Percentiles rank a stretch among this genome's conserved stretches.
phyloP scores from a whole-genome alignment of 2,888 invertebrate genomes.

The Galerucella calmariensis region DNA sequence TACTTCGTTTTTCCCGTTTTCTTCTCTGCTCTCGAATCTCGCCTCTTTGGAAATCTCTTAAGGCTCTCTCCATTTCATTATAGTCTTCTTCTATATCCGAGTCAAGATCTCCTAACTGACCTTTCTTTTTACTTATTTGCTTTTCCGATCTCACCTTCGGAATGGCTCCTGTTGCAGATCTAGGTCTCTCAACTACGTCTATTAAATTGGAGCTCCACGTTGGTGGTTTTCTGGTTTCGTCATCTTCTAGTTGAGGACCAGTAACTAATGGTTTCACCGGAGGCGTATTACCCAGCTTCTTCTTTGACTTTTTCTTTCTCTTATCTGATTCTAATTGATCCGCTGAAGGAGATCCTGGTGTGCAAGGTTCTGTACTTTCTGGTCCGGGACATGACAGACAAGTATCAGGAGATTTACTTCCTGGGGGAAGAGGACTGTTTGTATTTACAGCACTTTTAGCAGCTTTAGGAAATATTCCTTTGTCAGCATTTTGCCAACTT shows the following conservation, averaged over 20 bases:
- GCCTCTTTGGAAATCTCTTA: conserved; percentile 31
- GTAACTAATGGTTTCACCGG: conserved; percentile 54
- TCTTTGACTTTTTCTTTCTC: conserved; percentile 32
- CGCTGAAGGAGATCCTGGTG: conserved; percentile 10
- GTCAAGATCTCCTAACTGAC: conserved; percentile 6
- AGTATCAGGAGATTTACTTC: conserved; percentile 24
- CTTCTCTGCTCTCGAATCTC: conserved; percentile 18
- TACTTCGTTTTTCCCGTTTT: conserved; percentile 4
- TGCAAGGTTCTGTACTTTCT: conserved; percentile 21
- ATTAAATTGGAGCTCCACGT: conserved; percentile 63
- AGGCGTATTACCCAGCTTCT: conserved; percentile 49
- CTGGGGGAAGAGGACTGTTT: conserved; percentile 35
- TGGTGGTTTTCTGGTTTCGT: conserved; percentile 55
- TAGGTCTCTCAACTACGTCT: conserved; percentile 51
- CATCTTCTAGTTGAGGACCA: conserved; percentile 46
- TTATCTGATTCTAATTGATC: conserved; percentile 9
- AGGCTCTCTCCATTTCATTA: conserved; percentile 27
- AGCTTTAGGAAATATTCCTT: conserved; percentile 58
- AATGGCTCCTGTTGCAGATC: conserved; percentile 24
- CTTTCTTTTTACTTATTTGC: neutral
- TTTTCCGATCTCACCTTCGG: conserved; percentile 15
- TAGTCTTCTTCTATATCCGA: conserved; percentile 28
- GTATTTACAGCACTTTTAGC: conserved; percentile 48
- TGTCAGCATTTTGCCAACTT: conserved; percentile 62
- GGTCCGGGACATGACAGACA: conserved; percentile 37